These are phyloP conservation scores for Crambe crambe DNA, from an alignment of 37 sponge, comb jelly and placozoan species.

Conservation along the genomic window DNA sequence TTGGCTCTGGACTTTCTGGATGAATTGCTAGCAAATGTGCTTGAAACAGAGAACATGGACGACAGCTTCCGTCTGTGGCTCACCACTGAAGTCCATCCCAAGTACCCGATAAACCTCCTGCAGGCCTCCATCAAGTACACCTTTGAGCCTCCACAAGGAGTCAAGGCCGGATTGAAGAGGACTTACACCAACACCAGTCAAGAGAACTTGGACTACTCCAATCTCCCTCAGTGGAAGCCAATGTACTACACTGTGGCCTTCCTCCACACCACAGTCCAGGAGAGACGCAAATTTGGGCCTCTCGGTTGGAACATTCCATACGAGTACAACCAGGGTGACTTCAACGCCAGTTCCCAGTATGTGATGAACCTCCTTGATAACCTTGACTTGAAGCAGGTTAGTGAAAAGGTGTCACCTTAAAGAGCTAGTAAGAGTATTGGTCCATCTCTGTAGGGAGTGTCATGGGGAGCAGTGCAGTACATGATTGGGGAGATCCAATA, in stretches of 20 bases:
- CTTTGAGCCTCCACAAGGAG: constrained; percentile 98
- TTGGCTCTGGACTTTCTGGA: constrained; percentile 95
- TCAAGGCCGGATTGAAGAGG: constrained; percentile 96
- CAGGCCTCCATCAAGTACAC: constrained; percentile 97
- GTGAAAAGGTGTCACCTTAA: background rate
- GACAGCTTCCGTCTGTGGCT: constrained; percentile 94
- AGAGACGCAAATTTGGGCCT: constrained; percentile 94
- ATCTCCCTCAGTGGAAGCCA: constrained; percentile 98
- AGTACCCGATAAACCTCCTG: constrained; percentile 97
- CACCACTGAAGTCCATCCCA: constrained; percentile 95
- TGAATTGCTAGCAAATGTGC: constrained; percentile 83
- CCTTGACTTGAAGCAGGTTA: constrained; percentile 90
- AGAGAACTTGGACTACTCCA: constrained; percentile 95
- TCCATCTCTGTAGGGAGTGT: constrained; percentile 71
- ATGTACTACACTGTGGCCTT: constrained; percentile 96
- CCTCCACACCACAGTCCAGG: constrained; percentile 99
- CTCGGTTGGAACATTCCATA: constrained; percentile 99
- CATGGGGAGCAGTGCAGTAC: constrained; percentile 93
- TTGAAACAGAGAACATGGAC: constrained; percentile 90
- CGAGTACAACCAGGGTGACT: constrained; percentile 97
- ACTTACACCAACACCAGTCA: constrained; percentile 95
- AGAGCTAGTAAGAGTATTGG: background rate
- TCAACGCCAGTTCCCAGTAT: constrained; percentile 85
- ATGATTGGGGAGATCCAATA: constrained; percentile 98
- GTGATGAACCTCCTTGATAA: constrained; percentile 96